A percentile compares a stretch with the other conserved stretches of the same genome.
Conservation (phyloP, 2,888 invertebrate species). For the Lacanobia oleracea region DNA sequence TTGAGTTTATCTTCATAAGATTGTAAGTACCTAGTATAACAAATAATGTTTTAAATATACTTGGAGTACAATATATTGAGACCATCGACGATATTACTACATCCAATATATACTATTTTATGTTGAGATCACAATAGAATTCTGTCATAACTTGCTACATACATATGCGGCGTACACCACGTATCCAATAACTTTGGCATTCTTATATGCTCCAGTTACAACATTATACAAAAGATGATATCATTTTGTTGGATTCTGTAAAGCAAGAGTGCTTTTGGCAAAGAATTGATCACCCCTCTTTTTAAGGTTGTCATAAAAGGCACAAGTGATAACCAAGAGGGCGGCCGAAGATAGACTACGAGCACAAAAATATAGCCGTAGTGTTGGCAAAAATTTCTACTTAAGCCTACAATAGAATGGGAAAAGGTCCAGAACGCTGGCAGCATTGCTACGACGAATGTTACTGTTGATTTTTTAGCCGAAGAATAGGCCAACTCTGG, state of each 20-base stretch:
- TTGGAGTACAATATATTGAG: conserved; percentile 47
- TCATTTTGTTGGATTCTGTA: conserved; percentile 18
- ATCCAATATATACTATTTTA: conserved; percentile 54
- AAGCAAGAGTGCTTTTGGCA: conserved; percentile 10
- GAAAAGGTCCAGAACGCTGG: too few relatives aligned
- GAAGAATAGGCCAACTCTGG: too few relatives aligned
- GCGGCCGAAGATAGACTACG: neutral
- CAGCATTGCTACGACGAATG: too few relatives aligned
- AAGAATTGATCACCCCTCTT: neutral
- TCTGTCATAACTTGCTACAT: conserved; percentile 35
- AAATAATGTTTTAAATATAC: conserved; percentile 49
- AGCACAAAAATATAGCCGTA: too few relatives aligned
- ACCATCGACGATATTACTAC: conserved; percentile 49
- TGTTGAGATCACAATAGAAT: conserved; percentile 52
- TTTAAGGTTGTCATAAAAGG: conserved; percentile 3
- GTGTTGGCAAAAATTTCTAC: too few relatives aligned
- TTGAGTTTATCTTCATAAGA: conserved; percentile 29
- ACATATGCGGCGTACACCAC: conserved; percentile 22
- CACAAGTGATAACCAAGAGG: conserved; percentile 14
- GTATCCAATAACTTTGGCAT: conserved; percentile 46
- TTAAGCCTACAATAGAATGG: too few relatives aligned
- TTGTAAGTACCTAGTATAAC: conserved; percentile 17
- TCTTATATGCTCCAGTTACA: conserved; percentile 32
- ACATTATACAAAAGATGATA: conserved; percentile 5
- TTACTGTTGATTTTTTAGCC: too few relatives aligned